phyloP scores from a whole-genome alignment of 1,140 invertebrate species.

The Drosophila kikkawai region DNA sequence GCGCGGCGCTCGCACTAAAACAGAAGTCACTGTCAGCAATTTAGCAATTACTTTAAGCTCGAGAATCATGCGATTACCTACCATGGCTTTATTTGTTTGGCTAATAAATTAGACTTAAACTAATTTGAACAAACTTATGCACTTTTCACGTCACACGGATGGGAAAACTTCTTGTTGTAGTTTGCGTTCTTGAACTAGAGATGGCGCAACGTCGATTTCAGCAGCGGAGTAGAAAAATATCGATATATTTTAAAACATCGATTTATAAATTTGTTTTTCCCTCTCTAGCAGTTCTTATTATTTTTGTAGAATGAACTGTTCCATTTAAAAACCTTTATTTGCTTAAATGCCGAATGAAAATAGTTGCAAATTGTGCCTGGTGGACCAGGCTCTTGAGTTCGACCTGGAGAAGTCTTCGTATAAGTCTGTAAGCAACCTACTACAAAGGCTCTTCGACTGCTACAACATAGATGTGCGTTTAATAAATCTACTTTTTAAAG shows the following conservation, averaged over 20 bases:
- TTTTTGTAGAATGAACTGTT: background rate
- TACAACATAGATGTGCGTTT: constrained; percentile 40
- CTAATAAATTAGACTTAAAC: constrained; percentile 41
- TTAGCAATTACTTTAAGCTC: background rate
- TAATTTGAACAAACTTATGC: constrained; percentile 38
- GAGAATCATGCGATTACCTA: constrained; percentile 13
- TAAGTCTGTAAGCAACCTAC: constrained; percentile 8
- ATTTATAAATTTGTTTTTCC: background rate
- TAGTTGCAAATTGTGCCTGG: constrained; percentile 24
- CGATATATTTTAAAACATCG: background rate
- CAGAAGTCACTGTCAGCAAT: constrained; percentile 28
- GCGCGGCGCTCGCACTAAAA: constrained; percentile 25
- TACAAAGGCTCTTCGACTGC: constrained; percentile 22
- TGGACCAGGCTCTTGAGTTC: background rate
- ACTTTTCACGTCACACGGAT: constrained; percentile 46
- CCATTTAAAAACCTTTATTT: background rate
- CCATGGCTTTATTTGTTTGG: constrained; percentile 34
- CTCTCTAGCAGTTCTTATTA: background rate
- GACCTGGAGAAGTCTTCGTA: background rate
- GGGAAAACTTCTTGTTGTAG: constrained; percentile 39
- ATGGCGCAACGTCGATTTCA: background rate
- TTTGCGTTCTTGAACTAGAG: constrained; percentile 31
- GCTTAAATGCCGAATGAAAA: background rate
- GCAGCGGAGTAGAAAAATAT: too few species aligned
- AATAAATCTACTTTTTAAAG: too few species aligned